Conservation (phyloP, 2,113 vertebrate species). For the Synodontis membranacea region DNA sequence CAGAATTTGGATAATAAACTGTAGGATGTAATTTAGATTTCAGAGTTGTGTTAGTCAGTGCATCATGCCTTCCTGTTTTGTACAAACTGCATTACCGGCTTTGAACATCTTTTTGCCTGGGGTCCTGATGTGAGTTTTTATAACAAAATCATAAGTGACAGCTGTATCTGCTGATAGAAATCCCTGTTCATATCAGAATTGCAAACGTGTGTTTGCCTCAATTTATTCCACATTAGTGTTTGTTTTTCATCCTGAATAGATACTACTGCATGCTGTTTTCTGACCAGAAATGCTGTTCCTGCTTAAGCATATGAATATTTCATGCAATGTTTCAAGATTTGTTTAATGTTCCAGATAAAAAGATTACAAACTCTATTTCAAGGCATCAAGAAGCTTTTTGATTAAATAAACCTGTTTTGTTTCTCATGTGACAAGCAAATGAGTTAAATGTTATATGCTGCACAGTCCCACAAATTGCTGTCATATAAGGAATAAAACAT, state of each 20-base stretch:
- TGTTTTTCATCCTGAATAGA: slow-evolving; percentile 3
- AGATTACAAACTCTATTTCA: not conserved
- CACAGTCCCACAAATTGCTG: not conserved
- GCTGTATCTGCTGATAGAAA: slow-evolving; percentile 20
- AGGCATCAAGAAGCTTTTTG: not conserved
- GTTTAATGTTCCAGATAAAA: not conserved
- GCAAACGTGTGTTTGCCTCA: slow-evolving; percentile 1
- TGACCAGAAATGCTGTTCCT: not conserved
- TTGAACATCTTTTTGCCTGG: not conserved
- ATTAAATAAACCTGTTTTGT: not conserved
- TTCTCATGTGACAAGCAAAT: not conserved
- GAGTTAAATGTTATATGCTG: not conserved
- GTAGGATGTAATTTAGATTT: slow-evolving; percentile 24
- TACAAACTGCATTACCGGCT: slow-evolving; percentile 1
- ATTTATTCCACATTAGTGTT: not conserved
- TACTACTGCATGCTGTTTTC: not conserved
- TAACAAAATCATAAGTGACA: slow-evolving; percentile 17
- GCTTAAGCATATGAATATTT: not conserved
- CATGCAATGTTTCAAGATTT: not conserved
- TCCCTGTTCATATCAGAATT: not conserved
- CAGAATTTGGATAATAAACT: not conserved
- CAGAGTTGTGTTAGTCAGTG: not conserved
- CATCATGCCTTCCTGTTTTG: not conserved
- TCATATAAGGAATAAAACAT: not conserved
- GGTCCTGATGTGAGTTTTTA: not conserved